Evolutionary conservation across 2,113 vertebrate species (phyloP), one percentile per base, ranked within the genome.

Genomic region (Agelaius tricolor): DNA sequence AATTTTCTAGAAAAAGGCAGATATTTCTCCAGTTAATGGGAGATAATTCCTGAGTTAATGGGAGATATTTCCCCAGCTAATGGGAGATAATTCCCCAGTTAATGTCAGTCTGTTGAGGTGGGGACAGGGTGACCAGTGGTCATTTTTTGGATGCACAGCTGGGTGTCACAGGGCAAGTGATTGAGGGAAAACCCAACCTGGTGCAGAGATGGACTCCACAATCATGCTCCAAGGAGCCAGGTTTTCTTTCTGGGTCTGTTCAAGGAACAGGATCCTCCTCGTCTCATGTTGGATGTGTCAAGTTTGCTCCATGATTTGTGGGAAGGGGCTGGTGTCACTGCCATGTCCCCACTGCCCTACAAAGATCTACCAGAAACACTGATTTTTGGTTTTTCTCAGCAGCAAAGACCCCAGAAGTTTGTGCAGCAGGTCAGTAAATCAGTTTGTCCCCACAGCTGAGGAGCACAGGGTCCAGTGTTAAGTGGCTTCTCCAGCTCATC

Each of bases 1-100:
- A 96, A 93, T 92, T 95, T 96, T 97, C 67, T 78, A 90, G 65
- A 26, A 51, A 26, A 51, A 51, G 24, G 24, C 26, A 52, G 15
- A 28, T 10, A 52, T 52, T 52, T 52, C 26, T 15, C 26, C 49
- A 51, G 5, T 5, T 27, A 27, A 51, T 27, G 49, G 49, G 49
- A 15, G 24, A 27, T 51, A 51, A 26, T 51, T 26, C 23, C 24
- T 24, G 13, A 26, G 47, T 49, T 90, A 22, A 57, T 89, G 57
- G 79, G 13, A 49, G 23, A 14, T 49, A 51, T 51, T 51, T 27
- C 8, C 49, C 49, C 26, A 52, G 51, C 41, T 90, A 20, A 54
- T 91, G 61, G 82, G 78, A 89, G 79, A 57, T 47, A 19, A 39
- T 89, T 87, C 65, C 79, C 91, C 76, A 77, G 63, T 68, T 94